These are phyloP conservation scores for Paramacrobiotus metropolitanus DNA, from an alignment of 1,140 invertebrate genomes.

Conservation along the genomic window DNA sequence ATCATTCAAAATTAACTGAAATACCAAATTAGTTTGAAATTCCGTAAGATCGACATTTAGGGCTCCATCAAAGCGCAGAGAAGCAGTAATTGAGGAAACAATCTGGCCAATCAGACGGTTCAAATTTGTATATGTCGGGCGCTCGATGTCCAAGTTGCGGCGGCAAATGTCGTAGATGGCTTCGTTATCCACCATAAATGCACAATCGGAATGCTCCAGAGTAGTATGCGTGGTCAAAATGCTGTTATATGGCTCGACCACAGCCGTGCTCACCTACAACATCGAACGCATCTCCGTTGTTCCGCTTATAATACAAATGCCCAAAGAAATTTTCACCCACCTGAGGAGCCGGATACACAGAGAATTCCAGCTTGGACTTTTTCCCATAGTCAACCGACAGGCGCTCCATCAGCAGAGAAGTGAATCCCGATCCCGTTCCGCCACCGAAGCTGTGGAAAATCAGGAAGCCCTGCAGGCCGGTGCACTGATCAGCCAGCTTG, in stretches of 20 bases:
- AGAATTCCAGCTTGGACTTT: constrained; percentile 66
- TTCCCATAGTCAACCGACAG: constrained; percentile 69
- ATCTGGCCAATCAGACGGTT: constrained; percentile 60
- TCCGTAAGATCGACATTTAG: constrained; percentile 68
- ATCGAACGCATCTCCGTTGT: no score
- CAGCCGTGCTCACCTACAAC: constrained; percentile 20
- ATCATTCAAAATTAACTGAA: not conserved
- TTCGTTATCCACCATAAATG: constrained; percentile 49
- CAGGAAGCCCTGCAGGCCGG: constrained; percentile 59
- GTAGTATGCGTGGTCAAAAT: constrained; percentile 26
- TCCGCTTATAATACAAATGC: no score
- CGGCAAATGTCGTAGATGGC: constrained; percentile 77
- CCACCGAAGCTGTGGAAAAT: constrained; percentile 78
- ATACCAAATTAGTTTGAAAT: constrained; percentile 63
- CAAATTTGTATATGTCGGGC: constrained; percentile 51
- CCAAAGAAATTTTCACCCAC: no score
- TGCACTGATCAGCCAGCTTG: constrained; percentile 61
- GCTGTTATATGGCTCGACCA: constrained; percentile 26
- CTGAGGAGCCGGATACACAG: constrained; percentile 67
- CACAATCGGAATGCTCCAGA: constrained; percentile 25
- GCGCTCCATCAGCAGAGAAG: constrained; percentile 60
- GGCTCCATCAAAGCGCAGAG: constrained; percentile 64
- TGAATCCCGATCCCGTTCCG: constrained; percentile 65
- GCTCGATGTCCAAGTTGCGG: constrained; percentile 59
- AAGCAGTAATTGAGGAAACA: constrained; percentile 61